phyloP scores from a whole-genome alignment of 2,888 invertebrate species.

The Tipula helvola region DNA sequence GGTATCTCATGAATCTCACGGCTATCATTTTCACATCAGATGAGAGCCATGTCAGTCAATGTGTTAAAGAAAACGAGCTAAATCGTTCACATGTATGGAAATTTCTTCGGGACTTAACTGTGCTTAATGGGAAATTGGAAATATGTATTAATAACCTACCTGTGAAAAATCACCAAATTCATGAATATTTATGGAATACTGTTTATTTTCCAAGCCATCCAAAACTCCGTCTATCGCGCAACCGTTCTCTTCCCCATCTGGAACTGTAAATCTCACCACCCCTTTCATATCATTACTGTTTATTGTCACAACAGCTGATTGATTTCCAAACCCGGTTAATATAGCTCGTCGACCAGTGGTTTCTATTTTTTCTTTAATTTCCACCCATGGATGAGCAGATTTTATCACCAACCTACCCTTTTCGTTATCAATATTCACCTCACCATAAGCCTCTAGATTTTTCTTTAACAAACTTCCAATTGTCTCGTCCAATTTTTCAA shows the following conservation, averaged over 20 bases:
- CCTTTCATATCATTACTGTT: slow-evolving; percentile 45
- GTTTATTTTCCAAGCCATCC: slow-evolving; percentile 59
- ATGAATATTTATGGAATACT: slow-evolving; percentile 41
- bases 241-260: slow-evolving; percentile 27
- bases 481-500: slow-evolving; percentile 46
- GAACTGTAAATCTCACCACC: slow-evolving; percentile 55
- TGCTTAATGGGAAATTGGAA: no score
- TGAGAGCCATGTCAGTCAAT: no score
- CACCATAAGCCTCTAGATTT: slow-evolving; percentile 32
- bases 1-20: no score
- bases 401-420: slow-evolving; percentile 29
- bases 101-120: no score
- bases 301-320: slow-evolving; percentile 65
- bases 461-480: slow-evolving; percentile 40
- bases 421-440: slow-evolving; percentile 26
- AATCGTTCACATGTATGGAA: no score
- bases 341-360: slow-evolving; percentile 59
- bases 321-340: slow-evolving; percentile 63
- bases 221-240: slow-evolving; percentile 74
- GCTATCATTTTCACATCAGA: no score
- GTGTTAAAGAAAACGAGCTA: no score
- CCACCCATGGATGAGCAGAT: slow-evolving; percentile 31
- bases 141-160: neutral
- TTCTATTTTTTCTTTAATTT: slow-evolving; percentile 38
- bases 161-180: slow-evolving; percentile 61